Evolutionary conservation across 2,797 vertebrate species (phyloP).

Genomic region (Iguana delicatissima): DNA sequence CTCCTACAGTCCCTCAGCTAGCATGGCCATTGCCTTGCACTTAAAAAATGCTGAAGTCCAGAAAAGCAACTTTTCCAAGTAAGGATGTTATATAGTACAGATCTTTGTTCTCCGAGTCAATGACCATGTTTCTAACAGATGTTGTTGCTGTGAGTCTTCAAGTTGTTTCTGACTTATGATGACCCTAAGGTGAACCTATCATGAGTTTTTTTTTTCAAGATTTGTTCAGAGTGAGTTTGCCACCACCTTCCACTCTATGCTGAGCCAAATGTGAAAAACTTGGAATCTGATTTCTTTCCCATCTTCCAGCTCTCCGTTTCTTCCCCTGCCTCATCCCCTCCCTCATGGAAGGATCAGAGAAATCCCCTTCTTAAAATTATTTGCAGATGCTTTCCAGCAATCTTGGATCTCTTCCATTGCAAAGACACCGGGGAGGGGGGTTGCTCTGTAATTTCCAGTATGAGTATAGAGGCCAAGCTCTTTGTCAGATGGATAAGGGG

Average conservation of each 20-base stretch:
- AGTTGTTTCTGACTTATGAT: no score
- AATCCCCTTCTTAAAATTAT: neutral
- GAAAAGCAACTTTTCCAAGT: no score
- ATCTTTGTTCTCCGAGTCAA: neutral
- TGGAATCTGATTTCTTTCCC: neutral
- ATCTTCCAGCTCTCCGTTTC: no score
- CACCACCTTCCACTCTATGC: no score
- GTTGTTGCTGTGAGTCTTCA: no score
- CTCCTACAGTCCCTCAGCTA: no score
- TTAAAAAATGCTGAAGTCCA: no score
- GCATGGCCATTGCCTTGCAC: no score
- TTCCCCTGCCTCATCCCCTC: no score
- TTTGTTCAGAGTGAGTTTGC: no score
- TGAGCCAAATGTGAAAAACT: neutral
- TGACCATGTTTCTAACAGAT: neutral
- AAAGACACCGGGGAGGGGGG: neutral
- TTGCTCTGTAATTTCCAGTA: neutral
- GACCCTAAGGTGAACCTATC: no score
- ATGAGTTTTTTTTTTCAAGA: no score
- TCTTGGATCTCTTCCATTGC: neutral
- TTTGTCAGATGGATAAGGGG: neutral
- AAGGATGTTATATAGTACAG: neutral
- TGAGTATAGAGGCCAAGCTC: neutral
- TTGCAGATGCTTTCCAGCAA: neutral
- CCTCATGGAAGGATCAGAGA: conserved; percentile 9